Conservation (phyloP, 2,888 invertebrate species). For the Drosophila longiperda region DNA sequence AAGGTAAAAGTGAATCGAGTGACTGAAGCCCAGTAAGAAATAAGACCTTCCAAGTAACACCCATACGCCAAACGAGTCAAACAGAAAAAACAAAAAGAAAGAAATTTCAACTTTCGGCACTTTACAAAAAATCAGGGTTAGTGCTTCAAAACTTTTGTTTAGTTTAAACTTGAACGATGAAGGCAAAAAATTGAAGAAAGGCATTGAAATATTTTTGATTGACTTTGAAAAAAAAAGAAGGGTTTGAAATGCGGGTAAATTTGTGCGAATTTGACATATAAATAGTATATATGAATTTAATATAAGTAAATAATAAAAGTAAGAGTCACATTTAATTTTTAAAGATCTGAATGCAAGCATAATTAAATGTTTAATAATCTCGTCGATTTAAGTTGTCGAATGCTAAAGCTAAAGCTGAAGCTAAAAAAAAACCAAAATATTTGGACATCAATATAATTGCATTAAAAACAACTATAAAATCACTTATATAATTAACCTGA, state of each 20-base stretch:
- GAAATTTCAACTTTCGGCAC: constrained; percentile 3
- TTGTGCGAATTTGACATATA: not conserved
- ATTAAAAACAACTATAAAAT: not conserved
- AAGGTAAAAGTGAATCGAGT: constrained; percentile 3
- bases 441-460: not conserved
- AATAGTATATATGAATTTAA: not conserved
- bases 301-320: not conserved
- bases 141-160: constrained; percentile 9
- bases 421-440: not conserved
- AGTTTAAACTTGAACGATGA: not conserved
- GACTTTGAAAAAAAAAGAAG: not conserved
- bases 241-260: not conserved
- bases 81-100: constrained; percentile 4
- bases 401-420: not conserved
- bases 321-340: not conserved
- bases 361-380: not conserved
- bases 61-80: constrained; percentile 22
- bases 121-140: constrained; percentile 18
- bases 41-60: constrained; percentile 48
- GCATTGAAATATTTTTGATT: not conserved
- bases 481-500: constrained; percentile 17
- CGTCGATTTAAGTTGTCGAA: not conserved
- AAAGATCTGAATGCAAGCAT: not conserved
- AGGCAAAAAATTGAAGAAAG: constrained; percentile 1
- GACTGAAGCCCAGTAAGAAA: constrained; percentile 8